phyloP scores from a whole-genome alignment of 1,140 invertebrate species.

The Bombus pascuorum region DNA sequence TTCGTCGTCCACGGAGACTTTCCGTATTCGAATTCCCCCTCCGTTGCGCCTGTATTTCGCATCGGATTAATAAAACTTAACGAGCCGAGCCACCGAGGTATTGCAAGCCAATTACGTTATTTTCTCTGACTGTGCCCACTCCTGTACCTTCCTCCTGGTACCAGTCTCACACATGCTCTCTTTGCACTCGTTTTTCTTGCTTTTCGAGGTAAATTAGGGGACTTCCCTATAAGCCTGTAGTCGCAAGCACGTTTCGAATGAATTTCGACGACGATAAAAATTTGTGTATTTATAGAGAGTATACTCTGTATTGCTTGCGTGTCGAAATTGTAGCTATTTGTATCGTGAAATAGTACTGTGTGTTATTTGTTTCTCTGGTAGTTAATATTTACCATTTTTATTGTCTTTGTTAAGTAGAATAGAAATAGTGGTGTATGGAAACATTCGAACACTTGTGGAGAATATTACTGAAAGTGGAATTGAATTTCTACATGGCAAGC shows the following conservation, averaged over 20 bases:
- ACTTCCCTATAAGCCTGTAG: neutral
- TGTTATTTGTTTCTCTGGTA: neutral
- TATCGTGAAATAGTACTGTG: neutral
- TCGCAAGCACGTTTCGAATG: neutral
- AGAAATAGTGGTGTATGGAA: no score
- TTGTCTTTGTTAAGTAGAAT: neutral
- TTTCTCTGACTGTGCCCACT: conserved; percentile 50
- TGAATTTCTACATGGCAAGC: neutral
- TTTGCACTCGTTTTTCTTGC: conserved; percentile 22
- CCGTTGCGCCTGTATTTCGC: conserved; percentile 45
- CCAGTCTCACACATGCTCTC: neutral
- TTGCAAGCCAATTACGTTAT: conserved; percentile 66
- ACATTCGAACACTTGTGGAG: no score
- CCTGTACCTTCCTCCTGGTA: neutral
- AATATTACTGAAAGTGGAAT: no score
- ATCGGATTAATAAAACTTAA: conserved; percentile 67
- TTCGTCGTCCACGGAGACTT: conserved; percentile 14
- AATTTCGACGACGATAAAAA: neutral
- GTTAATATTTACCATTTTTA: neutral
- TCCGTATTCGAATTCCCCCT: conserved; percentile 43
- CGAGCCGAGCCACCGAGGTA: conserved; percentile 51
- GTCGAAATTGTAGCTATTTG: neutral
- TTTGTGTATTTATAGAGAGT: neutral
- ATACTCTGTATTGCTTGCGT: no score
- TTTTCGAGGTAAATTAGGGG: conserved; percentile 53